These are phyloP conservation scores for Calycopis cecrops DNA, from an alignment of 1,140 invertebrate genomes.

Conservation along the genomic window DNA sequence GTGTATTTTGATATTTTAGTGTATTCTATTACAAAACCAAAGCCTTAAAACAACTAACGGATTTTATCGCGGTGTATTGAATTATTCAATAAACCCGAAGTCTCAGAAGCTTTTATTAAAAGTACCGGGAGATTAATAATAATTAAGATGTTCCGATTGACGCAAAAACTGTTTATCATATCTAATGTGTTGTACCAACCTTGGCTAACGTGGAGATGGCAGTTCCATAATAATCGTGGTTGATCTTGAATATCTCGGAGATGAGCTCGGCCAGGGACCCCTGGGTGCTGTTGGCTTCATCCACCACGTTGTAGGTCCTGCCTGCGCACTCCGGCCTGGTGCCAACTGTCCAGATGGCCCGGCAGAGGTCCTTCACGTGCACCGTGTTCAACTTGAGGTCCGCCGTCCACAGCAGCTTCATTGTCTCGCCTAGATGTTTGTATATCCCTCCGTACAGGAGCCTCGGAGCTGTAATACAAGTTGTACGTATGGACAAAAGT, in stretches of 20 bases:
- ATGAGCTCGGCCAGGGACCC: constrained; percentile 86
- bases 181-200: constrained; percentile 68
- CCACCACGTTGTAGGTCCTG: constrained; percentile 89
- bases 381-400: constrained; percentile 91
- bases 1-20: too few species aligned
- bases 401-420: constrained; percentile 93
- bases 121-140: too few species aligned
- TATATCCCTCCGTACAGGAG: constrained; percentile 91
- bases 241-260: constrained; percentile 89
- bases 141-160: too few species aligned
- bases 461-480: constrained; percentile 80
- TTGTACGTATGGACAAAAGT: too few species aligned
- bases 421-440: constrained; percentile 90
- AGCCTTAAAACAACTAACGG: too few species aligned
- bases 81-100: too few species aligned
- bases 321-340: constrained; percentile 60
- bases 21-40: too few species aligned
- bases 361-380: constrained; percentile 88
- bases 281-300: constrained; percentile 88
- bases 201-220: constrained; percentile 86
- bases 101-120: too few species aligned
- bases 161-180: too few species aligned
- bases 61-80: too few species aligned
- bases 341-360: constrained; percentile 82
- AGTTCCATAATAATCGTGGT: constrained; percentile 90